Percentiles rank a stretch among this genome's conserved stretches.
Conservation (phyloP, 2,797 vertebrate species). For the Bradypodion pumilum region DNA sequence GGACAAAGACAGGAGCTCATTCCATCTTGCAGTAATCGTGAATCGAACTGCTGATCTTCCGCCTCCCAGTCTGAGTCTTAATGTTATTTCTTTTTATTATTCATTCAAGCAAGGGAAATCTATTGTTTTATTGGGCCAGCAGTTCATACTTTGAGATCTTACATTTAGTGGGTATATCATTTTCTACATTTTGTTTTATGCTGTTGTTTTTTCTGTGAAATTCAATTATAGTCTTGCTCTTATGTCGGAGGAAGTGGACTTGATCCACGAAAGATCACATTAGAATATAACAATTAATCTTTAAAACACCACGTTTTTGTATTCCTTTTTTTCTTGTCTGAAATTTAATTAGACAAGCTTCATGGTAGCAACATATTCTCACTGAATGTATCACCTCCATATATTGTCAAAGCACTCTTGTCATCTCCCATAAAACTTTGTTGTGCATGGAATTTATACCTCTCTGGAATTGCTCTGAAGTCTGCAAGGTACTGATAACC, state of each 20-base stretch:
- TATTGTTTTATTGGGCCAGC: slow-evolving; percentile 51
- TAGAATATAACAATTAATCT: no score
- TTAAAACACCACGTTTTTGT: no score
- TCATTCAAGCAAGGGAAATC: no score
- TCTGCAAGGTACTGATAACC: slow-evolving; percentile 45
- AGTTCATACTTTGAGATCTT: background rate
- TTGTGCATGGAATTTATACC: slow-evolving; percentile 66
- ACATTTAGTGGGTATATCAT: background rate
- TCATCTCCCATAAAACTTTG: slow-evolving; percentile 59
- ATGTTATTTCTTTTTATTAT: slow-evolving; percentile 8
- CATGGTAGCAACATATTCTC: slow-evolving; percentile 48
- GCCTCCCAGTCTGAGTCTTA: no score
- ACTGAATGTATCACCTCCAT: slow-evolving; percentile 39
- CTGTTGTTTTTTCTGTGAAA: slow-evolving; percentile 13
- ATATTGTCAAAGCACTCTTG: slow-evolving; percentile 40
- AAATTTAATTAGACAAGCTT: slow-evolving; percentile 34
- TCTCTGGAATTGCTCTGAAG: slow-evolving; percentile 63
- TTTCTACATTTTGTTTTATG: slow-evolving; percentile 7
- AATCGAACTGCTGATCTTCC: no score
- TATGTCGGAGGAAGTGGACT: no score
- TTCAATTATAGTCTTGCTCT: no score
- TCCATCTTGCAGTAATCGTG: no score
- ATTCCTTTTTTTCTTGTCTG: slow-evolving; percentile 13
- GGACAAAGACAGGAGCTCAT: no score
- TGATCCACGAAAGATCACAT: no score